Evolutionary conservation across 1,140 invertebrate genomes (phyloP), one percentile per base, ranked within the genome.

Genomic region (Drosophila kanapiae): DNA sequence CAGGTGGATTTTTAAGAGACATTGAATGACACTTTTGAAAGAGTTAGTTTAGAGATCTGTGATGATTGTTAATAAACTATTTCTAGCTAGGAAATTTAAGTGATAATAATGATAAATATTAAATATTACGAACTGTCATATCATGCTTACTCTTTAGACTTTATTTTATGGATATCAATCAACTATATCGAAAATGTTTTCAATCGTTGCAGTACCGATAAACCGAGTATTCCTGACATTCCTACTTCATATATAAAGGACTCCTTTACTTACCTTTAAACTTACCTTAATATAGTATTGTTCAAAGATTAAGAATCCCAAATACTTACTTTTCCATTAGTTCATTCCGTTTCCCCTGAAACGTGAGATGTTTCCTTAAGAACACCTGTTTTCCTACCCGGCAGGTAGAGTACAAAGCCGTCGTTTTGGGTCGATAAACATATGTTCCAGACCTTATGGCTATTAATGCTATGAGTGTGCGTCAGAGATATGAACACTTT

Each of bases 401-500:
- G 9, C 11, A 27, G 29, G 14, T 70, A 71, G 68, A 35, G 67
- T 47, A 71, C 27, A 4, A 4, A 13, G n/a, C 8, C 23, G 31
- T 49, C 69, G 68, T 9, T 37, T 31, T 2, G 14, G 29, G 42
- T 27, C 2, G 10, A 8, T 10, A 33, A 53, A 23, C 9, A 29
- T 23, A 37, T 35, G 16, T 35, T 10, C 14, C 27, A 58, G 43
- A 70, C 62, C 62, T 37, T 53, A 67, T 53, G 67, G 49, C 63
- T 51, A 51, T 56, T 71, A 71, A 63, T 67, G 65, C 42, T 43
- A 27, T 14, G 53, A 43, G 68, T 74, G 63, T 77, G 37, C 62
- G 40, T 62, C 57, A 48, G 67, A 80, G 84, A 83, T 83, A 86
- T 83, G 76, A 87, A 80, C 83, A 83, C 80, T 86, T 83, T 72